phyloP scores from a whole-genome alignment of 2,888 invertebrate species.

The Pammene aurita region DNA sequence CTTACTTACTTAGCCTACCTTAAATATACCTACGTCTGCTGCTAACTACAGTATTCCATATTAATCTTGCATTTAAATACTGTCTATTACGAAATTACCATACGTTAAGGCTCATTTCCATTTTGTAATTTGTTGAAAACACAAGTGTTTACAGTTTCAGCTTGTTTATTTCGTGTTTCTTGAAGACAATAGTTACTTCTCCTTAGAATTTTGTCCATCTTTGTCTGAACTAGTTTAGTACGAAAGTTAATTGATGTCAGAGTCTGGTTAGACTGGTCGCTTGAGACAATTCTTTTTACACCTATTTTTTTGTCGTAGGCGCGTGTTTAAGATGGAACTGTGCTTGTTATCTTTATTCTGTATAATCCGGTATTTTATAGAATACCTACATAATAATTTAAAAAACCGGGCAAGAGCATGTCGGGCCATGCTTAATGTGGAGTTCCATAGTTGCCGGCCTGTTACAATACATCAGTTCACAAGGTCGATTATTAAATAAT shows the following conservation, averaged over 20 bases:
- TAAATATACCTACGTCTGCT: no score
- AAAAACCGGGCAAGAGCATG: no score
- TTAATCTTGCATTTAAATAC: no score
- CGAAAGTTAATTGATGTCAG: no score
- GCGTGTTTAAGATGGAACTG: conserved; percentile 2
- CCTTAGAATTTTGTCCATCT: conserved; percentile 12
- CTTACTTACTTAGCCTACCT: no score
- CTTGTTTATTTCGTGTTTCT: conserved; percentile 15
- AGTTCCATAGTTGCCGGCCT: no score
- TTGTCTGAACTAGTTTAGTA: background rate
- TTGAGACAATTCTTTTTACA: conserved; percentile 29
- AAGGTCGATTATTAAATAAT: no score
- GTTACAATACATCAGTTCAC: no score
- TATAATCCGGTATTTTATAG: background rate
- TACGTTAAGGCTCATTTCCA: background rate
- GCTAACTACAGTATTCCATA: no score
- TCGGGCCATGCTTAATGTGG: no score
- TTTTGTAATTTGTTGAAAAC: conserved; percentile 25
- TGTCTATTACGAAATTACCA: no score
- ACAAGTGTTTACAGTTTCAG: conserved; percentile 22
- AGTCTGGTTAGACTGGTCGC: background rate
- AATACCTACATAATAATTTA: no score
- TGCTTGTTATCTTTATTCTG: background rate
- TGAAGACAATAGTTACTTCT: conserved; percentile 29
- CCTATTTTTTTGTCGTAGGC: conserved; percentile 22